phyloP scores from a whole-genome alignment of 2,888 invertebrate species.

The Noctua fimbriata region DNA sequence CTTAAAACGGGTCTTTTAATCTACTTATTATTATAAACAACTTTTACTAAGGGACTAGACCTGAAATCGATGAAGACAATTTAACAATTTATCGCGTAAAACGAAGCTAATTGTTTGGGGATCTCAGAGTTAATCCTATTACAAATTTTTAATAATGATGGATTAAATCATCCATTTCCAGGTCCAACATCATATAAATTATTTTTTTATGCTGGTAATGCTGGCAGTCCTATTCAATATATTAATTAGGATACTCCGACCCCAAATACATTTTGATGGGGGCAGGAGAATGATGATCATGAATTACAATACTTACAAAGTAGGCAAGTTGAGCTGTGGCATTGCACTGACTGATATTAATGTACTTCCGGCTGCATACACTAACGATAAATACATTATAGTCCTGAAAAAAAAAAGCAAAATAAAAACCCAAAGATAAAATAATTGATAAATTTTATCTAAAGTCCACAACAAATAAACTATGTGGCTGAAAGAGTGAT shows the following conservation, averaged over 20 bases:
- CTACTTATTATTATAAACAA: not conserved
- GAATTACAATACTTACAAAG: slow-evolving; percentile 80
- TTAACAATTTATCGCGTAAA: not conserved
- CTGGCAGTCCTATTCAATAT: not conserved
- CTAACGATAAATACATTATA: slow-evolving; percentile 96
- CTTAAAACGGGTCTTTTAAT: not conserved
- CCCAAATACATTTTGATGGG: not conserved
- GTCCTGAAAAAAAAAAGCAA: slow-evolving; percentile 89
- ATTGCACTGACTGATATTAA: slow-evolving; percentile 93
- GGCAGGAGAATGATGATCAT: not conserved
- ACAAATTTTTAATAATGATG: not conserved
- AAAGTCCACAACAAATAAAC: not conserved
- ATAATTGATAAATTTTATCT: not conserved
- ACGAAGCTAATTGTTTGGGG: not conserved
- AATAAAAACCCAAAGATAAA: not conserved
- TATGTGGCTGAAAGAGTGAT: not conserved
- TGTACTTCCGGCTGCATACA: slow-evolving; percentile 96
- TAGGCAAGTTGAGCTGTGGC: slow-evolving; percentile 91
- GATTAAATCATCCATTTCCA: not conserved
- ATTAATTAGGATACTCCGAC: not conserved
- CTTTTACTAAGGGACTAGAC: not conserved
- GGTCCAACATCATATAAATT: not conserved
- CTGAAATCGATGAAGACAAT: not conserved
- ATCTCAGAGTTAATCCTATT: not conserved
- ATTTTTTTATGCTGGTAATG: not conserved